Conservation (phyloP, 2,888 invertebrate species). For the Neoscelio sp. region DNA sequence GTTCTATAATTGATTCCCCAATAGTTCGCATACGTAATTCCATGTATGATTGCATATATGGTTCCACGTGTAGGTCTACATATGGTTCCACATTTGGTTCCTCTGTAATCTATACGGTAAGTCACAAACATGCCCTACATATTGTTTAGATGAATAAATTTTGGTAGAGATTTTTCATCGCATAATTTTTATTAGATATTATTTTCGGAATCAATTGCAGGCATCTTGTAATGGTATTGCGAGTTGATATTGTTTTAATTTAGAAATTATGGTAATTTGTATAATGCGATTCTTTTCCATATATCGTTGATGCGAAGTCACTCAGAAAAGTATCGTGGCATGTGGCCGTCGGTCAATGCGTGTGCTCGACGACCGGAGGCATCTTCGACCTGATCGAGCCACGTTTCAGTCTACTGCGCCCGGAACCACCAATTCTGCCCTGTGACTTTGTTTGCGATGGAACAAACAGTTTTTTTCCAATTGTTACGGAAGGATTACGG, state of each 20-base stretch:
- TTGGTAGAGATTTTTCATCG: no score
- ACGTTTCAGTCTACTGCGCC: slow-evolving; percentile 53
- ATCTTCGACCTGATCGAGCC: slow-evolving; percentile 30
- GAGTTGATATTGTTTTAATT: neutral
- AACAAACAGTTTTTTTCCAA: slow-evolving; percentile 23
- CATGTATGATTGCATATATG: no score
- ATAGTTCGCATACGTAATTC: no score
- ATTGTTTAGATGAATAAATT: no score
- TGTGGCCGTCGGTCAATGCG: neutral
- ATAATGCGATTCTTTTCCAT: neutral
- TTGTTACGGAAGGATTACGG: slow-evolving; percentile 9
- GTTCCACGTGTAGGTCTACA: no score
- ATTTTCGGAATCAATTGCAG: no score
- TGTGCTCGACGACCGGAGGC: neutral
- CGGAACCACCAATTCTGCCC: slow-evolving; percentile 40
- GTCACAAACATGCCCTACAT: no score
- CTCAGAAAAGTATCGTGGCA: slow-evolving; percentile 19
- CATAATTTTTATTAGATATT: no score
- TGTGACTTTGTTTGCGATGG: slow-evolving; percentile 39
- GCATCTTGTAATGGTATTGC: no score
- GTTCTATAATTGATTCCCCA: no score
- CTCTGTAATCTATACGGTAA: no score
- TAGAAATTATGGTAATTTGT: neutral
- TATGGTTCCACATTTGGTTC: no score
- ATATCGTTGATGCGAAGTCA: slow-evolving; percentile 48